Evolutionary conservation across 2,888 invertebrate genomes (phyloP), one percentile per base, ranked within the genome.

Genomic region (Noctua fimbriata): DNA sequence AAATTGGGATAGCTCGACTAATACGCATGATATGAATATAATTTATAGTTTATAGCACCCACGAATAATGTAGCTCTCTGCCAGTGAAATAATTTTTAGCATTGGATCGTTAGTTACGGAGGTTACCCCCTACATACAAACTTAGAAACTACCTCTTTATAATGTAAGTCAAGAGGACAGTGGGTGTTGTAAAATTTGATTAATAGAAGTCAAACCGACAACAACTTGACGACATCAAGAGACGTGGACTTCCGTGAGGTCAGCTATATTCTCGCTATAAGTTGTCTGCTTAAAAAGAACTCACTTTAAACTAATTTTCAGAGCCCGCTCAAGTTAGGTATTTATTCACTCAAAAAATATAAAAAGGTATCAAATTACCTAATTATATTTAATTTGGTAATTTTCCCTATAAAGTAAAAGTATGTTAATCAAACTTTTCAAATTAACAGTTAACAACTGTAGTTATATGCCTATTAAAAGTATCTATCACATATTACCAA

Each of bases 381-480:
- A 66, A 66, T 58, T 7, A 52, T 21, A 52, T 52, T 21, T 2
- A 58, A n/a, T 60, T 28, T 28, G 16, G 2, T 28, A 18, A 28
- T 28, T 28, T 60, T 7, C 41, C n/a, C 7, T 44, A 18, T 9
- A 44, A 44, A 44, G 16, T 55, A 28, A 63, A 73, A 79, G 32
- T 60, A 49, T 49, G 2, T 73, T n/a, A 47, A 71, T 36, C 0
- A 65, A 74, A n/a, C 47, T 71, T 65, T 10, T 3, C 36, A 24
- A 81, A 69, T 14, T 10, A 76, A 74, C 60, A 73, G 6, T 47
- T 67, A 36, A 47, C n/a, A 60, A 65, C 58, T 44, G 24, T 73
- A 65, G 55, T 73, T 82, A 60, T 18, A 32, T 32, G 32, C 16
- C 71, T 32, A 76, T 86, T 79, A 79, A 71, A 83, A 41, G 44